Conservation (phyloP, 2,797 vertebrate species). For the Hylomyscus alleni region DNA sequence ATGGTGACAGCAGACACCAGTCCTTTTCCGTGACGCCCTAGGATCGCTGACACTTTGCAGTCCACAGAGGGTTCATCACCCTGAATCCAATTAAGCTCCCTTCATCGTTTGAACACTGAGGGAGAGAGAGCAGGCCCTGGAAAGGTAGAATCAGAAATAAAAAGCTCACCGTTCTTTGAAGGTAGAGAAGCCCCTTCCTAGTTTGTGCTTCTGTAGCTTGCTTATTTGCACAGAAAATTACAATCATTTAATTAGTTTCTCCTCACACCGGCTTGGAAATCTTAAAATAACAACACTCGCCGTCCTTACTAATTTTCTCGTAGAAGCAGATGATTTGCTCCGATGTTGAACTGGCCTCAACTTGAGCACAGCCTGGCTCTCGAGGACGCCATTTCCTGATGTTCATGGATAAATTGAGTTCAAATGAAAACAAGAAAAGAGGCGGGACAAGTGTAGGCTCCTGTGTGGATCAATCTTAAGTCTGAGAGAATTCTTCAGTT, state of each 20-base stretch:
- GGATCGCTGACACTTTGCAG: background rate
- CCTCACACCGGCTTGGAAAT: slow-evolving; percentile 56
- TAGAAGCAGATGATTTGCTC: slow-evolving; percentile 66
- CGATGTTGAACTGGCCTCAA: slow-evolving; percentile 25
- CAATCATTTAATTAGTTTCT: slow-evolving; percentile 82
- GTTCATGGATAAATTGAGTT: slow-evolving; percentile 54
- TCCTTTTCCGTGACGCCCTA: accelerated
- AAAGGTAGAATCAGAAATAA: background rate
- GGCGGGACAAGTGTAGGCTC: accelerated
- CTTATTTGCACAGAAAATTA: slow-evolving; percentile 74
- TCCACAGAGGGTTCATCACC: accelerated
- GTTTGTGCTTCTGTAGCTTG: slow-evolving; percentile 11
- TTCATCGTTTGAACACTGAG: background rate
- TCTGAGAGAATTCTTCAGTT: slow-evolving; percentile 20
- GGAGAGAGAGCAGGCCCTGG: background rate
- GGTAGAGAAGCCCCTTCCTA: slow-evolving; percentile 43
- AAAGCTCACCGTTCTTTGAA: slow-evolving; percentile 9
- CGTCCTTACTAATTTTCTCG: slow-evolving; percentile 49
- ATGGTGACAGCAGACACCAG: background rate
- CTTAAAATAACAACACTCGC: slow-evolving; percentile 56
- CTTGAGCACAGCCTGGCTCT: background rate
- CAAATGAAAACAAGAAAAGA: slow-evolving; percentile 49
- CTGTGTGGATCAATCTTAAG: slow-evolving; percentile 53
- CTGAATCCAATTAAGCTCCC: background rate
- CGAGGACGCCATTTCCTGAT: background rate